These are phyloP conservation scores for Atherix ibis DNA, from an alignment of 2,888 invertebrate species.

Conservation along the genomic window DNA sequence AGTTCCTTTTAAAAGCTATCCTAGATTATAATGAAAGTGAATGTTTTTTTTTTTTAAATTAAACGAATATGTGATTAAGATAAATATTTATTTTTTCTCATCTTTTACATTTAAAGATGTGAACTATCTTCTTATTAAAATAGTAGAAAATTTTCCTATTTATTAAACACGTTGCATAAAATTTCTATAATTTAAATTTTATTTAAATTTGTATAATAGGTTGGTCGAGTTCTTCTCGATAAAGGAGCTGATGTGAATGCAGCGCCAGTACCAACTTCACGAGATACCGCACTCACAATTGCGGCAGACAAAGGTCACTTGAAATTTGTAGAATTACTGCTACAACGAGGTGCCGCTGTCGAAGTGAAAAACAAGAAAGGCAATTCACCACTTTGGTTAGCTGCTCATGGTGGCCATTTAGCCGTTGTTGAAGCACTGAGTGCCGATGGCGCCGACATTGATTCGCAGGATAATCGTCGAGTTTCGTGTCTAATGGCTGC, in stretches of 20 bases:
- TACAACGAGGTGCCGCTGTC: slow-evolving; percentile 72
- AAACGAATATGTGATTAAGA: no score
- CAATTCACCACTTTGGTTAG: slow-evolving; percentile 94
- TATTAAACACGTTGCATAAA: no score
- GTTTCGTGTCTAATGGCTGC: slow-evolving; percentile 98
- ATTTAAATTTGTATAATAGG: no score
- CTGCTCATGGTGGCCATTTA: slow-evolving; percentile 94
- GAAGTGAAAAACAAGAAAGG: slow-evolving; percentile 99
- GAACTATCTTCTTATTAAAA: no score
- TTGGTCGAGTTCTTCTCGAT: slow-evolving; percentile 85
- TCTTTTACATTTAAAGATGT: no score
- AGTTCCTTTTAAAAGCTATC: no score
- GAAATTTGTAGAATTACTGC: slow-evolving; percentile 71
- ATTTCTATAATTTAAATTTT: no score
- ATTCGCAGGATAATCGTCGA: slow-evolving; percentile 95
- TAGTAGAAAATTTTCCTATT: no score
- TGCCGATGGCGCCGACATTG: slow-evolving; percentile 83
- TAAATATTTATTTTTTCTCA: no score
- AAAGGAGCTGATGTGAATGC: slow-evolving; percentile 98
- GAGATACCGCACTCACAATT: slow-evolving; percentile 96
- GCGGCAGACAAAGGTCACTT: slow-evolving; percentile 99
- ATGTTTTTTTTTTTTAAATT: background rate
- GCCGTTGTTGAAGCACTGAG: slow-evolving; percentile 92
- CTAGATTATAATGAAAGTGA: background rate
- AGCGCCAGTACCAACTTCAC: slow-evolving; percentile 91